Conservation (phyloP, 2,113 vertebrate genomes). For the Sinocyclocheilus anophthalmus region DNA sequence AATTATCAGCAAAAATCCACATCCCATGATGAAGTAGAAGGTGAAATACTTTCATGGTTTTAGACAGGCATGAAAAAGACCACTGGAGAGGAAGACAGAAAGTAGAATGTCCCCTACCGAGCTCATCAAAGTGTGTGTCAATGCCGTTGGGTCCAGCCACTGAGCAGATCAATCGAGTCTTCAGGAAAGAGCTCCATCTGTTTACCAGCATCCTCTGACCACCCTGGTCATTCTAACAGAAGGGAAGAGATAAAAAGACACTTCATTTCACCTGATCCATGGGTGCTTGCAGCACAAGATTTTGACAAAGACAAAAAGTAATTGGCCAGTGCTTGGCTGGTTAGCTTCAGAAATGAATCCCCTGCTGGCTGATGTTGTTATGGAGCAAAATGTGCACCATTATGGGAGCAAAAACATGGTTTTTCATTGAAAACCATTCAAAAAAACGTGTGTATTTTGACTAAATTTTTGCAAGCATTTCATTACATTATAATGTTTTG, state of each 20-base stretch:
- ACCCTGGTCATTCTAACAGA: constrained; percentile 89
- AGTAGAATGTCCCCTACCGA: constrained; percentile 76
- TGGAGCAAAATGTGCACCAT: not conserved
- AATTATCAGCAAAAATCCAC: too few species aligned
- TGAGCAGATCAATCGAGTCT: constrained; percentile 91
- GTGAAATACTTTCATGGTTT: too few species aligned
- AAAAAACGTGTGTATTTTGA: not conserved
- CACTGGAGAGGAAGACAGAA: not conserved
- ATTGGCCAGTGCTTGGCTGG: not conserved
- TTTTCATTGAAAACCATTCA: not conserved
- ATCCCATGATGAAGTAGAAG: too few species aligned
- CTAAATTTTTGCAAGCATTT: not conserved
- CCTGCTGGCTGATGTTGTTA: not conserved
- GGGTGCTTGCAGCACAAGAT: not conserved
- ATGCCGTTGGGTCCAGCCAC: constrained; percentile 91
- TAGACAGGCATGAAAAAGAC: too few species aligned
- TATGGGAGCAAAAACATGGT: not conserved
- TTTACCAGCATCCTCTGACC: constrained; percentile 94
- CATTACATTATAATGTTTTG: not conserved
- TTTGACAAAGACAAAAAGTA: not conserved
- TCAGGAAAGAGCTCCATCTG: constrained; percentile 94
- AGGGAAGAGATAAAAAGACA: constrained; percentile 21
- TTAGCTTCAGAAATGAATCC: not conserved
- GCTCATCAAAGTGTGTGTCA: constrained; percentile 93
- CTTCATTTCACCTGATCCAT: not conserved